phyloP scores from a whole-genome alignment of 1,140 invertebrate genomes.

The Lepidurus arcticus region DNA sequence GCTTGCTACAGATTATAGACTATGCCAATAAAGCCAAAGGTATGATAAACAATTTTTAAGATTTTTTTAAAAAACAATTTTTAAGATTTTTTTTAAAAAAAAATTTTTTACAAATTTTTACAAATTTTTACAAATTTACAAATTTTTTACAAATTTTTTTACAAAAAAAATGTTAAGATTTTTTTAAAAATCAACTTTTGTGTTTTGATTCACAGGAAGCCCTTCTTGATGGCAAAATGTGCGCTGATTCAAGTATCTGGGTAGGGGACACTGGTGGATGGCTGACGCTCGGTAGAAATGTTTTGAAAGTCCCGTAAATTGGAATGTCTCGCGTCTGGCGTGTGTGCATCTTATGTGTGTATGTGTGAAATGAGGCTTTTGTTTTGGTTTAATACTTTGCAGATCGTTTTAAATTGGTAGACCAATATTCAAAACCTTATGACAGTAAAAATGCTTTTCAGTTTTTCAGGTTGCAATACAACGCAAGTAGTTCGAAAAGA shows the following conservation, averaged over 20 bases:
- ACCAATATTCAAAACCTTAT: not conserved
- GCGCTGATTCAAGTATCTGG: not conserved
- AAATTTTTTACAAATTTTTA: too few relatives aligned
- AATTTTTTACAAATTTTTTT: too few relatives aligned
- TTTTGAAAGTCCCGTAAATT: not conserved
- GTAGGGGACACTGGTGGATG: not conserved
- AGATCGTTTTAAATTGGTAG: not conserved
- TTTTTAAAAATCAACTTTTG: not conserved
- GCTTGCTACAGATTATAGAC: constrained; percentile 84
- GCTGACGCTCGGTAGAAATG: not conserved
- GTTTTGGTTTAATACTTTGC: not conserved
- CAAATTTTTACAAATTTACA: too few relatives aligned
- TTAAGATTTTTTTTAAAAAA: too few relatives aligned
- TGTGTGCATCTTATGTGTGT: constrained; percentile 16
- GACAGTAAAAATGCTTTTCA: constrained; percentile 3
- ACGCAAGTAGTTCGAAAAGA: not conserved
- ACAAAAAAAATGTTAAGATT: not conserved
- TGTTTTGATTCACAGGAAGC: not conserved
- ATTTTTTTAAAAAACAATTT: not conserved
- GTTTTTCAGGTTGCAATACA: constrained; percentile 8
- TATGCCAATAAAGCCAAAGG: constrained; percentile 58
- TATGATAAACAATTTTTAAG: constrained; percentile 33
- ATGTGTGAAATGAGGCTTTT: not conserved
- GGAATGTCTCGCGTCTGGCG: not conserved
- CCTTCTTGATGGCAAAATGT: not conserved